Base-by-base conservation (phyloP, 1,140 invertebrate species). In the Piezodorus guildinii region DNA sequence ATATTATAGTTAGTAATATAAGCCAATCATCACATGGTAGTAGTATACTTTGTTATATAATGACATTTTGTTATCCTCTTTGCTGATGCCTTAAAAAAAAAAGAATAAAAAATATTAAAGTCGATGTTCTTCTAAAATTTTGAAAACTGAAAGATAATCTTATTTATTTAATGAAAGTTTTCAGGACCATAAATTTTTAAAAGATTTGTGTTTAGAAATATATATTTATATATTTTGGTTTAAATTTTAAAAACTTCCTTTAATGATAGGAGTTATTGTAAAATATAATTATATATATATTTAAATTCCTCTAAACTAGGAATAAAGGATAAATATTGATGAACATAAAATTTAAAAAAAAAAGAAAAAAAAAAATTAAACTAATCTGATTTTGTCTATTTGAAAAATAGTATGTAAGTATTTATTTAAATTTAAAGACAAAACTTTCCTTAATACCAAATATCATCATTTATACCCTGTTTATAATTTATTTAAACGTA, bases 391-490 rank as follows among this genome's bases (percentile, higher is more conserved):
- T 56, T 19, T 56, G 17, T 56, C 46, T 49, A 23, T 56, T 56
- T 21, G 34, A 39, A 39, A 56, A 56, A 61, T 61, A 45, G 60
- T 45, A 44, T 60, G 39, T 61, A 61, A 61, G 60, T 45, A 61
- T 45, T 61, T 61, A 61, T 61, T 61, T 61, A 61, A 61, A 45
- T 21, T 61, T 61, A 61, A 45, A 45, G 39, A 45, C 39, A 45
- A 60, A 60, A 43, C 39, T 23, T 56, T 56, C 52, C 23, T 61
- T 61, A 27, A 46, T 61, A 61, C 44, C 39, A 61, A 61, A 61
- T 61, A 61, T 61, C 60, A 61, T 61, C 44, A 61, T 61, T 61
- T 56, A 56, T 56, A 56, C 52, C 52, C 52, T 56, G 52, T 56
- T 56, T 56, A 46, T 61, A 61, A 45, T 45, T 61, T 61, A 61